Conservation (phyloP, 30 jellyfish, hydroid and myxozoan genomes). For the Aurelia aurita complex sp. Pacific region DNA sequence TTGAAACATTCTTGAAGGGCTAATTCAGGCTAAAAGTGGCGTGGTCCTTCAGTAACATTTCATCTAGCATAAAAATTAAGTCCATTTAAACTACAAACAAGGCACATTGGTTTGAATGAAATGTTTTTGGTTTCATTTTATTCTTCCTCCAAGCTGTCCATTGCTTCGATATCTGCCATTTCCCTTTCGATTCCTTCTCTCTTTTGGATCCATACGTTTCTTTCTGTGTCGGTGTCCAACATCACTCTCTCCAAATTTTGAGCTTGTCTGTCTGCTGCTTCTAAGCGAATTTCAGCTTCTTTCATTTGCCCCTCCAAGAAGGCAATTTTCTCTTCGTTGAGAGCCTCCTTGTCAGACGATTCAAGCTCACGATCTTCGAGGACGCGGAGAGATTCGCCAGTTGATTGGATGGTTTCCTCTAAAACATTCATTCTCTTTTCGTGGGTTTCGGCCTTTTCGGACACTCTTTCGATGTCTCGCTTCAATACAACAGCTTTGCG, state of each 20-base stretch:
- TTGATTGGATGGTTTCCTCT: constrained; percentile 80
- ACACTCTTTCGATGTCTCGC: constrained; percentile 74
- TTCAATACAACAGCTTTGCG: constrained; percentile 81
- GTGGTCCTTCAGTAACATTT: constrained; percentile 19
- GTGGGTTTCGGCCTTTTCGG: constrained; percentile 57
- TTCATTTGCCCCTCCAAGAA: constrained; percentile 82
- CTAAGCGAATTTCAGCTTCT: constrained; percentile 86
- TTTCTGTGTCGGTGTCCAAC: constrained; percentile 70
- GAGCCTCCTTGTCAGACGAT: constrained; percentile 73
- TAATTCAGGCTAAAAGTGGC: neutral
- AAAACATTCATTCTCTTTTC: constrained; percentile 76
- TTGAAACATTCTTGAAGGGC: too few species aligned
- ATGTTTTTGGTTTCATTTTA: neutral
- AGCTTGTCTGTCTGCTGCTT: constrained; percentile 88
- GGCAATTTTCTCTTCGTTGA: constrained; percentile 80
- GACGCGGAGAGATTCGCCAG: constrained; percentile 70
- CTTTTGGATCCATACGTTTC: constrained; percentile 70
- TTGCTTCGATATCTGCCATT: constrained; percentile 61
- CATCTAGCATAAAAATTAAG: constrained; percentile 44
- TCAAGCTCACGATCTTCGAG: constrained; percentile 89
- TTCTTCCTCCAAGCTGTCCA: constrained; percentile 57
- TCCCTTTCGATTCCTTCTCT: constrained; percentile 73
- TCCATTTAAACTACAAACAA: constrained; percentile 48
- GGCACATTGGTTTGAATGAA: constrained; percentile 11
- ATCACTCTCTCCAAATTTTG: constrained; percentile 77